Evolutionary conservation across 2,888 invertebrate genomes (phyloP).

Genomic region (Pseudococcus jackbeardsleyi): DNA sequence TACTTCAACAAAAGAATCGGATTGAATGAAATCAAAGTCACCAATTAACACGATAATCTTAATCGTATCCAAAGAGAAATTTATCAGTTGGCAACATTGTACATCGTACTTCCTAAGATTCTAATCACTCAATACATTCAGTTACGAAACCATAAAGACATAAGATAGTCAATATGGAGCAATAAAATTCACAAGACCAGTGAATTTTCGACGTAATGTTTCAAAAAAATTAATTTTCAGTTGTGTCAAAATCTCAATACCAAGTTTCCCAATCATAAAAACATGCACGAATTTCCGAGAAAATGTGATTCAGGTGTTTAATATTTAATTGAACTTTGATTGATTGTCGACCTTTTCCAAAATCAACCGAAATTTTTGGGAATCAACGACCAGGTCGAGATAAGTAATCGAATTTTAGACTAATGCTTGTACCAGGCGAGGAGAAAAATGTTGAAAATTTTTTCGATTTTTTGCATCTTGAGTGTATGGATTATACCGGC

Average conservation of each 20-base stretch:
- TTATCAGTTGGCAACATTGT: background rate
- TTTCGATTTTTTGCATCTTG: background rate
- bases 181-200: background rate
- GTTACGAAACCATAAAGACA: background rate
- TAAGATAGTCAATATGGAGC: background rate
- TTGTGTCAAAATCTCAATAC: background rate
- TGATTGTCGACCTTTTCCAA: background rate
- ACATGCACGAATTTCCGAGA: background rate
- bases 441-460: constrained; percentile 25
- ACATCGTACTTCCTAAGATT: background rate
- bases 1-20: too few species aligned
- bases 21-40: too few species aligned
- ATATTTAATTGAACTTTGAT: background rate
- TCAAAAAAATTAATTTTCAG: background rate
- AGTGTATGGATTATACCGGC: background rate
- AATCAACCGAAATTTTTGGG: too few species aligned
- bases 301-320: background rate
- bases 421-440: too few species aligned
- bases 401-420: background rate
- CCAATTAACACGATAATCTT: too few species aligned
- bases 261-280: background rate
- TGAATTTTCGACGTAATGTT: background rate
- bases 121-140: background rate
- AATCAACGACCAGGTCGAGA: background rate
- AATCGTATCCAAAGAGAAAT: background rate